phyloP scores from a whole-genome alignment of 2,888 invertebrate species.

The Tenthredo scrophulariae region DNA sequence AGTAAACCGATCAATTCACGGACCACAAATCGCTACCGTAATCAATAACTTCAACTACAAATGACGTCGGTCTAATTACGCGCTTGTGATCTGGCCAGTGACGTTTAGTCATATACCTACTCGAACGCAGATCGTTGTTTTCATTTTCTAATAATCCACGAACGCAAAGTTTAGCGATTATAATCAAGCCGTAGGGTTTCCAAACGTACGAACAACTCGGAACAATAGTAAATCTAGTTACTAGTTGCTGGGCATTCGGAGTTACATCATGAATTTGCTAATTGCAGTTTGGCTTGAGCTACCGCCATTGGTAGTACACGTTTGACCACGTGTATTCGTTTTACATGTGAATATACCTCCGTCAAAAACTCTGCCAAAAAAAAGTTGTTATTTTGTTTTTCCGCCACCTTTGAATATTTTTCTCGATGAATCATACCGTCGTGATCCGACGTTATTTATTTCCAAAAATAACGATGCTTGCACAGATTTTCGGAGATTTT shows the following conservation, averaged over 20 bases:
- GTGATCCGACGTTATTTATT: neutral
- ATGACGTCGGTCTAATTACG: neutral
- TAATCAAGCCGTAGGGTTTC: neutral
- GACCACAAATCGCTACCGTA: neutral
- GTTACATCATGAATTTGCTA: neutral
- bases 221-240: constrained; percentile 3
- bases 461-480: neutral
- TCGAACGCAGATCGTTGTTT: neutral
- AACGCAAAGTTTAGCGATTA: neutral
- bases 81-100: neutral
- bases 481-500: neutral
- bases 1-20: neutral
- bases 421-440: neutral
- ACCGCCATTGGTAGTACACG: neutral
- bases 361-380: constrained; percentile 11
- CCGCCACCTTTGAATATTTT: neutral
- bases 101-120: neutral
- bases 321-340: neutral
- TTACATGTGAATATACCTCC: neutral
- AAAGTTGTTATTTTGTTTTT: neutral
- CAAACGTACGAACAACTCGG: neutral
- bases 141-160: neutral
- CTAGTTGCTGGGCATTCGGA: neutral
- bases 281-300: neutral
- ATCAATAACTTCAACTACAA: neutral